A percentile compares a stretch with the other conserved stretches of the same genome.
These are phyloP conservation scores for Lapara coniferarum DNA, from an alignment of 2,888 invertebrate species.

Conservation along the genomic window DNA sequence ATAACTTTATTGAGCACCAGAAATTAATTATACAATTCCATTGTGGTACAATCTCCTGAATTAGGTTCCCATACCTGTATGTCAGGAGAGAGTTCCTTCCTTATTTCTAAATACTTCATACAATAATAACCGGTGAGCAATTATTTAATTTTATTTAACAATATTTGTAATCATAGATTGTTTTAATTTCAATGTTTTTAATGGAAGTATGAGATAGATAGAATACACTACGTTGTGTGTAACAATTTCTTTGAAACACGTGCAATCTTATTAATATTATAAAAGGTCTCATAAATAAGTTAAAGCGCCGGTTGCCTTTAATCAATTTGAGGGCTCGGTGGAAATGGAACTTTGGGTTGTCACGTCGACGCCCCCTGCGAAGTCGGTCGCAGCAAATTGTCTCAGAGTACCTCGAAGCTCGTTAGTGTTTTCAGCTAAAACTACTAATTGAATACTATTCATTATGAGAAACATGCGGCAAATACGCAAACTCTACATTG, in stretches of 20 bases:
- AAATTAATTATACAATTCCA: too few species aligned
- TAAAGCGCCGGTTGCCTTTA: conserved; percentile 39
- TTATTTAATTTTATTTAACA: too few species aligned
- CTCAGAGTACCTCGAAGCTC: conserved; percentile 42
- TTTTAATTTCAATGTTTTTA: too few species aligned
- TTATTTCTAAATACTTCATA: too few species aligned
- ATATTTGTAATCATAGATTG: too few species aligned
- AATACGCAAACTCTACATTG: conserved; percentile 20
- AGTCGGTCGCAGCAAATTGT: conserved; percentile 42
- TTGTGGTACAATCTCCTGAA: too few species aligned
- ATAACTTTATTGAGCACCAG: too few species aligned
- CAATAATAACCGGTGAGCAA: too few species aligned
- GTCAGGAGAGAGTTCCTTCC: too few species aligned
- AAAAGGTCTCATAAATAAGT: conserved; percentile 41
- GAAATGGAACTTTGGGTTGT: conserved; percentile 40
- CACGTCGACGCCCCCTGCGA: conserved; percentile 35
- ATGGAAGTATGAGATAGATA: too few species aligned
- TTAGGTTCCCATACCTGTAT: too few species aligned
- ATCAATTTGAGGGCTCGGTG: conserved; percentile 49
- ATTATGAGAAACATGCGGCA: conserved; percentile 33
- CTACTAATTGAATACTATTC: conserved; percentile 48
- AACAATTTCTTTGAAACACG: conserved; percentile 13
- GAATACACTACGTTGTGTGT: too few species aligned
- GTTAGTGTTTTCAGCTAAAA: conserved; percentile 47
- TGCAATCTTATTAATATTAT: conserved; percentile 44